These are phyloP conservation scores for Belgica antarctica DNA, from an alignment of 2,888 invertebrate genomes.

Conservation along the genomic window DNA sequence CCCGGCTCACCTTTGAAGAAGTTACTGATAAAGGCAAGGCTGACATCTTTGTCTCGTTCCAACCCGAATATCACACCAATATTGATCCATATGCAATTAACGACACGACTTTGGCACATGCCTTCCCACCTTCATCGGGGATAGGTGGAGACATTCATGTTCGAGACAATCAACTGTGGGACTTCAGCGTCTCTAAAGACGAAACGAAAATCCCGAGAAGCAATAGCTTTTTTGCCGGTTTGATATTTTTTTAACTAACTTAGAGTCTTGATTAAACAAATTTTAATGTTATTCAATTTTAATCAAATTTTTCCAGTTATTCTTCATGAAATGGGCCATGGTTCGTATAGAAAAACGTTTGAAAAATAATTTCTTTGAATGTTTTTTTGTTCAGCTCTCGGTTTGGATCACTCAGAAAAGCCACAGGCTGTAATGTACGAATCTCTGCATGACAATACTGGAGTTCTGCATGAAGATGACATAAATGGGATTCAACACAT, in stretches of 20 bases:
- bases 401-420: not conserved
- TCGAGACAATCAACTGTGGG: slow-evolving; percentile 5
- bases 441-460: too few relatives aligned
- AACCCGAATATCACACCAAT: not conserved
- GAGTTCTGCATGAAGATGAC: slow-evolving; percentile 10
- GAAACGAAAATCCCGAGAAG: too few relatives aligned
- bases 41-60: not conserved
- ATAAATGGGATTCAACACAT: slow-evolving; percentile 32
- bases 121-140: slow-evolving; percentile 1
- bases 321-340: slow-evolving; percentile 33
- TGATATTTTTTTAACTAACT: too few relatives aligned
- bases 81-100: not conserved
- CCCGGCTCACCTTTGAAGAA: not conserved
- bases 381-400: too few relatives aligned
- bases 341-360: too few relatives aligned
- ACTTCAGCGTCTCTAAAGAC: slow-evolving; percentile 29
- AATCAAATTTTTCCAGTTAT: slow-evolving; percentile 30
- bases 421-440: slow-evolving; percentile 4
- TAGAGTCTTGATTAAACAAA: too few relatives aligned
- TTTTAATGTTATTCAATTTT: too few relatives aligned
- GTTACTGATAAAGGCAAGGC: not conserved
- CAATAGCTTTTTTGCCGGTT: too few relatives aligned
- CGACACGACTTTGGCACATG: slow-evolving; percentile 3
- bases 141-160: slow-evolving; percentile 24
- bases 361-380: too few relatives aligned